A percentile compares a stretch with the other conserved stretches of the same genome.
These are phyloP conservation scores for Heterodera filipjevi DNA, from an alignment of 2,888 invertebrate species.

Conservation along the genomic window DNA sequence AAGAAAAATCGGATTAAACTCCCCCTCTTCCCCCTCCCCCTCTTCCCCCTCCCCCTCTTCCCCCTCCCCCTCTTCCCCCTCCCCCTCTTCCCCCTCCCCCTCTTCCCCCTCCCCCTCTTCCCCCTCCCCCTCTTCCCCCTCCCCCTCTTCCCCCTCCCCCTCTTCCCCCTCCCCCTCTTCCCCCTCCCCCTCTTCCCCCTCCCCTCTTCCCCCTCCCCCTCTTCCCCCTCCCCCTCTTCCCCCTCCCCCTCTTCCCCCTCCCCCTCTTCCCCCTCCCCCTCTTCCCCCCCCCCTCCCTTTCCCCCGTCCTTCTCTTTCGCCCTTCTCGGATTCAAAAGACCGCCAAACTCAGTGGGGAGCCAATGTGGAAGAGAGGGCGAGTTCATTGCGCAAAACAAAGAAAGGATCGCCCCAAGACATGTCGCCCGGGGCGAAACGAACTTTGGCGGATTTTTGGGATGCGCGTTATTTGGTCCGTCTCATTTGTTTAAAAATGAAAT, in stretches of 20 bases:
- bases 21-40: background rate
- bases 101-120: background rate
- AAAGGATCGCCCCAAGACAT: background rate
- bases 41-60: background rate
- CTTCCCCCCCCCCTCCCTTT: too few species aligned
- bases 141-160: background rate
- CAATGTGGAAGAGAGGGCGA: background rate
- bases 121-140: background rate
- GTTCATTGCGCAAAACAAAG: constrained; percentile 2
- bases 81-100: too few species aligned
- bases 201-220: too few species aligned
- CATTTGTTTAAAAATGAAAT: background rate
- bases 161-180: background rate
- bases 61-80: background rate
- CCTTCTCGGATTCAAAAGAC: constrained; percentile 7
- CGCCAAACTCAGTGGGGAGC: constrained; percentile 5
- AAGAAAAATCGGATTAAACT: constrained; percentile 1
- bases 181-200: background rate
- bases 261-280: background rate
- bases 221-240: background rate
- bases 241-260: too few species aligned
- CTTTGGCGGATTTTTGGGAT: constrained; percentile 5
- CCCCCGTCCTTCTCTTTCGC: background rate
- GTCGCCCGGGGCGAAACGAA: constrained; percentile 8
- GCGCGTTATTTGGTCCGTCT: background rate